A percentile compares a stretch with the other conserved stretches of the same genome.
Evolutionary conservation across 2,113 vertebrate species (phyloP).

Genomic region (Nesoenas mayeri): DNA sequence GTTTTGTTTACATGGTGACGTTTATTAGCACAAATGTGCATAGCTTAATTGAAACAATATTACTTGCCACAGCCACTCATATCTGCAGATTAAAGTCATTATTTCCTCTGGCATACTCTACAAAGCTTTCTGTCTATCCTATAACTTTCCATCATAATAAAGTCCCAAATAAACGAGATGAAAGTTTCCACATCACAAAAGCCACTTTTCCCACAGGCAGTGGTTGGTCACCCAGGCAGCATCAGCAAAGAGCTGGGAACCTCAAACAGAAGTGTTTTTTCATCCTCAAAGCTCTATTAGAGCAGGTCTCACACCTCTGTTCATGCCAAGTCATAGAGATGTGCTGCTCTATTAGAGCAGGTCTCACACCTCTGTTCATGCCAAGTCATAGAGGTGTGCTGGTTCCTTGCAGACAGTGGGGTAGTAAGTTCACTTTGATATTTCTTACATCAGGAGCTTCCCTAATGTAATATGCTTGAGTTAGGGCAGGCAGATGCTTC

Average conservation of each 20-base stretch:
- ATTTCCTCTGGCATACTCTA: neutral
- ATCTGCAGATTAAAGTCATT: neutral
- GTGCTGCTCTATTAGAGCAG: neutral
- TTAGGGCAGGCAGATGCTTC: neutral
- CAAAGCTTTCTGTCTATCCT: neutral
- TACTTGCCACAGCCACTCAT: neutral
- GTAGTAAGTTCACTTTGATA: neutral
- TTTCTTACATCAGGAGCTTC: neutral
- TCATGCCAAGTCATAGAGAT: neutral
- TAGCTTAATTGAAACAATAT: neutral
- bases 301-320: neutral
- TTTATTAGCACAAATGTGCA: neutral
- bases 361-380: neutral
- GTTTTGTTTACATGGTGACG: neutral
- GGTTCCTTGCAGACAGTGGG: neutral
- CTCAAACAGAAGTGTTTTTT: neutral
- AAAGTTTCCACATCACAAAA: neutral
- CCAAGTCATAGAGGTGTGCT: neutral
- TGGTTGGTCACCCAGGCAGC: neutral
- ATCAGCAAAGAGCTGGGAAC: neutral
- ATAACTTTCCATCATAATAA: neutral
- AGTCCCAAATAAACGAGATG: neutral
- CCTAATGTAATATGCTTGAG: neutral
- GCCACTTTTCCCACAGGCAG: neutral
- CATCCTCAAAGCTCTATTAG: neutral